phyloP scores from a whole-genome alignment of 2,888 invertebrate genomes.

The Portevinia maculata region DNA sequence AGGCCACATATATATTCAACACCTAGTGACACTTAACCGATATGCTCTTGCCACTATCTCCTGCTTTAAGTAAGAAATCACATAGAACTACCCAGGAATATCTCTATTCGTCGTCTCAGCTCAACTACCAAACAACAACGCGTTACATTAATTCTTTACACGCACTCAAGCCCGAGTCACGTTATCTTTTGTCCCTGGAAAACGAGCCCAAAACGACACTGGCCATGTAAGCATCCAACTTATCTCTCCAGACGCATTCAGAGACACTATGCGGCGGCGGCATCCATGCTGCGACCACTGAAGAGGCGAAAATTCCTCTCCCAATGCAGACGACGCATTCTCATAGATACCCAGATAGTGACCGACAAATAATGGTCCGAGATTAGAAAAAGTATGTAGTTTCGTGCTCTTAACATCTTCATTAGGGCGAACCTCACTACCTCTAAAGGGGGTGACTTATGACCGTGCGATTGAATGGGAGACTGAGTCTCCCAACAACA shows the following conservation, averaged over 20 bases:
- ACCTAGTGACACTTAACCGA: slow-evolving; percentile 69
- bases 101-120: slow-evolving; percentile 33
- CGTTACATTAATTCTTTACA: slow-evolving; percentile 71
- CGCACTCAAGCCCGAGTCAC: slow-evolving; percentile 47
- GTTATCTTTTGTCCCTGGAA: slow-evolving; percentile 58
- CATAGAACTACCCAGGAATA: slow-evolving; percentile 59
- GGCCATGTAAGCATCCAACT: slow-evolving; percentile 68
- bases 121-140: slow-evolving; percentile 57
- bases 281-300: slow-evolving; percentile 19
- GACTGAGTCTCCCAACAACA: slow-evolving; percentile 19
- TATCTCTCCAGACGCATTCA: slow-evolving; percentile 69
- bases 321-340: slow-evolving; percentile 47
- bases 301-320: slow-evolving; percentile 56
- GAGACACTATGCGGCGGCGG: slow-evolving; percentile 48
- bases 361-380: slow-evolving; percentile 67
- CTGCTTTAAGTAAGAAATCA: slow-evolving; percentile 67
- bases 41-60: slow-evolving; percentile 58
- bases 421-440: slow-evolving; percentile 43
- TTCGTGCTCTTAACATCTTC: slow-evolving; percentile 71
- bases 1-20: slow-evolving; percentile 68
- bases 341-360: slow-evolving; percentile 66
- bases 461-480: slow-evolving; percentile 25
- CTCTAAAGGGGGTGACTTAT: slow-evolving; percentile 57
- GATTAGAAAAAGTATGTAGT: slow-evolving; percentile 70
- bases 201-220: slow-evolving; percentile 50